Percentiles rank a stretch among this genome's conserved stretches.
These are phyloP conservation scores for Lamproptera curius DNA, from an alignment of 2,888 invertebrate genomes.

Conservation along the genomic window DNA sequence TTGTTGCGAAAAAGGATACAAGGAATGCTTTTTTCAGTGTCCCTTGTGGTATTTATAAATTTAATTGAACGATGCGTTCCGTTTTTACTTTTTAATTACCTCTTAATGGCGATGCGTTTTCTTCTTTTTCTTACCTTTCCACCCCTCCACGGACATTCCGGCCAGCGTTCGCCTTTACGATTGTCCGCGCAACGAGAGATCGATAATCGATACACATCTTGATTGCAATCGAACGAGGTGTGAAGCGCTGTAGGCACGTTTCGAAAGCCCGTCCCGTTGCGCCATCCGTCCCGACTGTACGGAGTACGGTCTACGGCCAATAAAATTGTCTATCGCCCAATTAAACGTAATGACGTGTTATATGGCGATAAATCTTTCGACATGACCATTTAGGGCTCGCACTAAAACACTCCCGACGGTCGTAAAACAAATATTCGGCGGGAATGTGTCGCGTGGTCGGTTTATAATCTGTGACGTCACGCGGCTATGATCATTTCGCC, in stretches of 20 bases:
- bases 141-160: constrained; percentile 4
- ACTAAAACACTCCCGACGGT: constrained; percentile 20
- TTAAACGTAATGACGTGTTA: constrained; percentile 23
- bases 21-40: too few relatives aligned
- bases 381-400: constrained; percentile 14
- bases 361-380: constrained; percentile 17
- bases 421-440: constrained; percentile 10
- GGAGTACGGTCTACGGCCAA: constrained; percentile 11
- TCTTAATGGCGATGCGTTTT: too few relatives aligned
- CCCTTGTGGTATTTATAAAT: too few relatives aligned
- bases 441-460: constrained; percentile 6
- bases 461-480: constrained; percentile 11
- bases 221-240: constrained; percentile 40
- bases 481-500: background rate
- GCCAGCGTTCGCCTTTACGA: constrained; percentile 34
- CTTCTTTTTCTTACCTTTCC: constrained; percentile 26
- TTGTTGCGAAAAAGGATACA: too few relatives aligned
- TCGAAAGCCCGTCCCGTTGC: constrained; percentile 36
- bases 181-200: constrained; percentile 17
- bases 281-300: constrained; percentile 23
- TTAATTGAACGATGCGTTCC: too few relatives aligned
- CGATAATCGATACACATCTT: constrained; percentile 25
- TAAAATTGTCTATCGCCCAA: constrained; percentile 25
- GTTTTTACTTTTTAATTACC: too few relatives aligned
- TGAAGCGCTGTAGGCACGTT: constrained; percentile 56